Base-by-base conservation (phyloP, 2,797 vertebrate species). In the Sebastes kiyomatsui region DNA sequence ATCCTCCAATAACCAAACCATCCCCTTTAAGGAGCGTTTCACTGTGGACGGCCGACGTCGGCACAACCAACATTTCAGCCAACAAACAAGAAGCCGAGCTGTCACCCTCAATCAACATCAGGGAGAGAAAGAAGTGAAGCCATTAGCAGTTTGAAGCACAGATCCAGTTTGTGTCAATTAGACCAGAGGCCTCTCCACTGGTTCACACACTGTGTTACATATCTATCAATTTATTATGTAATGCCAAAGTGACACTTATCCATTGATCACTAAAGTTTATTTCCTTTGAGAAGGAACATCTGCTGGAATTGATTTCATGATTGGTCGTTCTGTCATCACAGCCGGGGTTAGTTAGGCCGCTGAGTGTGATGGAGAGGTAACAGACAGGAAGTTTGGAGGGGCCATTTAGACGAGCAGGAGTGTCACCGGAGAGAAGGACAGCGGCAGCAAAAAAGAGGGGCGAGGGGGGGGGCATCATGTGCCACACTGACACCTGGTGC, bases 401-500 rank as follows among this genome's bases (percentile, higher is more conserved):
- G 84, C 72, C 86, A 86, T 93, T 90, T 92, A 87, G 87, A 89
- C 86, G 84, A 91, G 89, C 89, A 42, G 83, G 59, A 85, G 77
- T 88, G 86, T 87, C 89, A 87, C 75, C 27, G 73, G 72, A 91
- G 90, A 91, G 87, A 55, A 55, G 49, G 49, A 22, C 66, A 54
- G 90, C 61, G 75, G 88, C 76, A 54, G 86, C 59, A 35, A 69
- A 81, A 67, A 25, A 49, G 20, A 14, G 25, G 25, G 20, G 52
- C n/a, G 56, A 73, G 82, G 70, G 82, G 79, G 10, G 32, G 28
- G 46, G 14, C 72, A 77, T 68, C 84, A 82, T 82, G 89, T 89
- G 89, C 86, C 88, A 92, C 88, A 52, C 86, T 93, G 93, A 95
- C 95, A 96, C 96, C 96, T 96, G 95, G 95, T 92, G 90, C 94